These are phyloP conservation scores for Marronus borbonicus DNA, from an alignment of 2,888 invertebrate species.

Conservation along the genomic window DNA sequence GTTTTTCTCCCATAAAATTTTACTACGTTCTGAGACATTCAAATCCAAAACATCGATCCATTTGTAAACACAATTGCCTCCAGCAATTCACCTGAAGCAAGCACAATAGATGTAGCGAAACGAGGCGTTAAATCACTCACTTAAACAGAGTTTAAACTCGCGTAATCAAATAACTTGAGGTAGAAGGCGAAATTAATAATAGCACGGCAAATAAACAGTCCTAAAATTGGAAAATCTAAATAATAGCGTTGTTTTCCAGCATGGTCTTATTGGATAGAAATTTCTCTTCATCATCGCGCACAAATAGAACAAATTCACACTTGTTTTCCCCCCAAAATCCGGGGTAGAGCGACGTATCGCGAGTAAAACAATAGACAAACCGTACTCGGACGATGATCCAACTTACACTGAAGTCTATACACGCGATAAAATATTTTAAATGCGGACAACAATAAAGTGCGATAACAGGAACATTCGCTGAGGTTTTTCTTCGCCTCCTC, in stretches of 20 bases:
- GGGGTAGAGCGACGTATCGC: too few relatives aligned
- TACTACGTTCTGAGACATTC: too few relatives aligned
- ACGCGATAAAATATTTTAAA: neutral
- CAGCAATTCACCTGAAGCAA: neutral
- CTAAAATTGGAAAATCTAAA: slow-evolving; percentile 8
- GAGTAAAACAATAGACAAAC: neutral
- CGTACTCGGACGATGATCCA: neutral
- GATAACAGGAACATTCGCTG: slow-evolving; percentile 1
- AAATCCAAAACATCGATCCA: too few relatives aligned
- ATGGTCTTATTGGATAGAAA: neutral
- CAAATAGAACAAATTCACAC: neutral
- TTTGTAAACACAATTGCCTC: too few relatives aligned
- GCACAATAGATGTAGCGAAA: neutral
- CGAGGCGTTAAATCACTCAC: neutral
- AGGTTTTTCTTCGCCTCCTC: neutral
- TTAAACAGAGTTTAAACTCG: neutral
- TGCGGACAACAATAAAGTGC: neutral
- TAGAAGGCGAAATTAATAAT: slow-evolving; percentile 13
- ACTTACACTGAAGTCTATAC: neutral
- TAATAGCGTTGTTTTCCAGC: neutral
- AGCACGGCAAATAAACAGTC: slow-evolving; percentile 5
- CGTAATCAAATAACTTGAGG: neutral
- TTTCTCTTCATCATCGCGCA: neutral
- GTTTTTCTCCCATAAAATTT: too few relatives aligned
- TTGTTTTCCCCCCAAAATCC: too few relatives aligned